Percentiles rank a stretch among this genome's conserved stretches.
These are phyloP conservation scores for Sylvia atricapilla DNA, from an alignment of 2,113 vertebrate species.

Conservation along the genomic window DNA sequence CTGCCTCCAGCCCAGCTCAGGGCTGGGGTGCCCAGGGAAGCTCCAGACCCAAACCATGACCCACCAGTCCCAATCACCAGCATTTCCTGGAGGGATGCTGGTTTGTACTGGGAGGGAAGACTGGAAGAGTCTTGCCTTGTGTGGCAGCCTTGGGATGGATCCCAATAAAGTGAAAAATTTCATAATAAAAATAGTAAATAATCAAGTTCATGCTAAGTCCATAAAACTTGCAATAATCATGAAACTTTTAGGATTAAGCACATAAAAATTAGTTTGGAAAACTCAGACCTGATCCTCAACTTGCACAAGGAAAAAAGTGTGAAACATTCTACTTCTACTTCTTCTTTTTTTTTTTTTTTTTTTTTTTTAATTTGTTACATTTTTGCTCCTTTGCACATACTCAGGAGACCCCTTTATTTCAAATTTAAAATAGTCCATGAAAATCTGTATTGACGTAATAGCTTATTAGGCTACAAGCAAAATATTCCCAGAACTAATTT, in stretches of 20 bases:
- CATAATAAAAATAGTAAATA: background rate
- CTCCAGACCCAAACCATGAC: background rate
- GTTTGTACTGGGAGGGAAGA: background rate
- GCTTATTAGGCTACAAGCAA: conserved; percentile 69
- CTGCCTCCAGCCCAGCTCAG: background rate
- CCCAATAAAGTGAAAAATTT: background rate
- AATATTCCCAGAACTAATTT: conserved; percentile 75
- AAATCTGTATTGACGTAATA: conserved; percentile 70
- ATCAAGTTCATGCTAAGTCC: background rate
- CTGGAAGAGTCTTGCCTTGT: background rate
- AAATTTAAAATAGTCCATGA: conserved; percentile 57
- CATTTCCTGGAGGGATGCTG: background rate
- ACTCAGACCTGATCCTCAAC: background rate
- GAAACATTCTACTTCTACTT: background rate
- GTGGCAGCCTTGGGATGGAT: background rate
- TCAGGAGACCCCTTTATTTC: conserved; percentile 61
- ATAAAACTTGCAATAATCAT: background rate
- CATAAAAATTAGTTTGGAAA: background rate
- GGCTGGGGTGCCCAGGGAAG: background rate
- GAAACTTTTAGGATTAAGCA: background rate
- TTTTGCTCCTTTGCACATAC: conserved; percentile 15
- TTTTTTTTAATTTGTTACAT: background rate
- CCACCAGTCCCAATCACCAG: fast-evolving
- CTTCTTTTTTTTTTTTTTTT: background rate
- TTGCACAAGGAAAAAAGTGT: background rate